Percentiles rank a stretch among this genome's conserved stretches.
These are phyloP conservation scores for Dendrophyllia cribrosa DNA, from an alignment of 64 coral and sea anemone genomes.

Conservation along the genomic window DNA sequence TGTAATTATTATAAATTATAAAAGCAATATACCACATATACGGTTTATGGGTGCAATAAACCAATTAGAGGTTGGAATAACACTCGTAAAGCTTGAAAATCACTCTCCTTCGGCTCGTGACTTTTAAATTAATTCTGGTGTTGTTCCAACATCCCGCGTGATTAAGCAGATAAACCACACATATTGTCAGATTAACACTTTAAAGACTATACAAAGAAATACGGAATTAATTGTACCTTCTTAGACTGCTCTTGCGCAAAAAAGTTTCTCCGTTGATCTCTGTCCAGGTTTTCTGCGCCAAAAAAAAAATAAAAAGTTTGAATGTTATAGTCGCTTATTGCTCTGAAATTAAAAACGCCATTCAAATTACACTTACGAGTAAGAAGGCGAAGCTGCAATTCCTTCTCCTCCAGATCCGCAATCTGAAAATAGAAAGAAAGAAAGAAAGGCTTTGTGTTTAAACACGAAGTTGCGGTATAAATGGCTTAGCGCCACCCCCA, in stretches of 20 bases:
- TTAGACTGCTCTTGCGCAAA: conserved; percentile 94
- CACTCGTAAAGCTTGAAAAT: no score
- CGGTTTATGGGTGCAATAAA: no score
- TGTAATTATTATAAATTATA: no score
- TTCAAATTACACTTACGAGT: conserved; percentile 55
- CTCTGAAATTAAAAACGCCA: neutral
- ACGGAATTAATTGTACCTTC: conserved; percentile 66
- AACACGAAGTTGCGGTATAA: no score
- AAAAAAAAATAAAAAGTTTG: neutral
- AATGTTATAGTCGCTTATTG: neutral
- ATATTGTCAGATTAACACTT: neutral
- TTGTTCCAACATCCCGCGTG: no score
- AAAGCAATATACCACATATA: no score
- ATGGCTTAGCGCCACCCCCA: no score
- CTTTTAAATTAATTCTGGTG: no score
- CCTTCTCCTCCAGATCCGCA: conserved; percentile 89
- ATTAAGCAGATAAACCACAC: no score
- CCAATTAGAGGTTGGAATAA: no score
- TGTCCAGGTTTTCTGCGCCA: conserved; percentile 82
- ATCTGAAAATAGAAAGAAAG: conserved; percentile 52
- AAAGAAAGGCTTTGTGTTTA: neutral
- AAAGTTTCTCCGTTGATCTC: conserved; percentile 92
- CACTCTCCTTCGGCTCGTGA: no score
- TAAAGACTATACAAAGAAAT: neutral
- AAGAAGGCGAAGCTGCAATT: conserved; percentile 71